These are phyloP conservation scores for Henricia sp. DNA, from an alignment of 53 echinoderm and acorn worm species.

Conservation along the genomic window DNA sequence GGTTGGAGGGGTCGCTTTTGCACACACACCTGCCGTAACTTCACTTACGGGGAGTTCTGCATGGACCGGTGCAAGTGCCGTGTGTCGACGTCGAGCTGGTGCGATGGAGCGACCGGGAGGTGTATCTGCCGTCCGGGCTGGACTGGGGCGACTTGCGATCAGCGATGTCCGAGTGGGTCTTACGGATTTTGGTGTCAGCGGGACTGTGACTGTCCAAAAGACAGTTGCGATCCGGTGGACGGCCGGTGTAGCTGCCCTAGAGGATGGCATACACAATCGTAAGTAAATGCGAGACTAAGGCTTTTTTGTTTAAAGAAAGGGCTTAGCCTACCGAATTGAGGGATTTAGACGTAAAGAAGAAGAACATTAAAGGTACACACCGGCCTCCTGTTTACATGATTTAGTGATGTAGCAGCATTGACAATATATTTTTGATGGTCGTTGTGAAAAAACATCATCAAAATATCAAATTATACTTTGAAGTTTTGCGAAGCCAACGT, in stretches of 20 bases:
- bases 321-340: too few species aligned
- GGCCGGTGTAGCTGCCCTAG: conserved; percentile 77
- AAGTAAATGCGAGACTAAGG: too few species aligned
- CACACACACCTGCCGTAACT: conserved; percentile 54
- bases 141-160: conserved; percentile 57
- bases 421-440: too few species aligned
- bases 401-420: too few species aligned
- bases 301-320: too few species aligned
- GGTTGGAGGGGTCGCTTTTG: conserved; percentile 79
- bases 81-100: conserved; percentile 4
- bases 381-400: too few species aligned
- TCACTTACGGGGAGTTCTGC: conserved; percentile 57
- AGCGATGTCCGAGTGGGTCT: conserved; percentile 46
- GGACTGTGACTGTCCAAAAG: conserved; percentile 65
- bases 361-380: too few species aligned
- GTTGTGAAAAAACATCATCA: too few species aligned
- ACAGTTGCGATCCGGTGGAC: conserved; percentile 49
- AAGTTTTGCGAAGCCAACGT: too few species aligned
- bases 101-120: conserved; percentile 58
- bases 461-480: too few species aligned
- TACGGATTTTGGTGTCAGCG: conserved; percentile 60
- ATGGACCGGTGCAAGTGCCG: conserved; percentile 50
- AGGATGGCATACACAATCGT: conserved; percentile 73
- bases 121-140: conserved; percentile 67
- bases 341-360: too few species aligned